Evolutionary conservation across 2,113 vertebrate genomes (phyloP).

Genomic region (Brachirus orientalis): DNA sequence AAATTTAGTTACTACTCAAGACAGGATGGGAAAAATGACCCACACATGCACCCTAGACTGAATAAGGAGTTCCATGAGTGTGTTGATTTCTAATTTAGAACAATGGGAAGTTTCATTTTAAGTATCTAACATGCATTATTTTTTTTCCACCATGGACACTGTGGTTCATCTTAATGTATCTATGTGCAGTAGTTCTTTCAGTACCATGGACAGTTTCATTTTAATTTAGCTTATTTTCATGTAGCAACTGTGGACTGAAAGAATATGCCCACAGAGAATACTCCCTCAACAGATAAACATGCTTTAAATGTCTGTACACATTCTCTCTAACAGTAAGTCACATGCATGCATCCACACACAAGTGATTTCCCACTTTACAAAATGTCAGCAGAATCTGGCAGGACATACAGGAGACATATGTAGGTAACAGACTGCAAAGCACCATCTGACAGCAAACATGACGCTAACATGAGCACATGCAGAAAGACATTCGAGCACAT

Average conservation of each 20-base stretch:
- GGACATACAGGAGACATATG: conserved; percentile 49
- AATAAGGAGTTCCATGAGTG: no score
- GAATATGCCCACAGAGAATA: not conserved
- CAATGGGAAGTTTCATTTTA: not conserved
- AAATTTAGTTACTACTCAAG: no score
- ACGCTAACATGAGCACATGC: not conserved
- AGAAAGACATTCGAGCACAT: conserved; percentile 31
- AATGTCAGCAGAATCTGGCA: conserved; percentile 44
- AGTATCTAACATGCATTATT: not conserved
- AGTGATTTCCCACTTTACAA: no score
- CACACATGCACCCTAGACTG: no score
- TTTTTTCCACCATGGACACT: not conserved
- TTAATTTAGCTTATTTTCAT: not conserved
- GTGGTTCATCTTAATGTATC: not conserved
- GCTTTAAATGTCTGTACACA: not conserved
- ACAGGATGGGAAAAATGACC: no score
- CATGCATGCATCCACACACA: not conserved
- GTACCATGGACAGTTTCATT: not conserved
- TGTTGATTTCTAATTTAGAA: not conserved
- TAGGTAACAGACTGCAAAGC: conserved; percentile 28
- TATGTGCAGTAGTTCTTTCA: no score
- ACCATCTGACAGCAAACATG: conserved; percentile 32
- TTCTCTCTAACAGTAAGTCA: not conserved
- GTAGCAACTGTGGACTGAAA: no score
- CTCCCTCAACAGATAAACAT: conserved; percentile 8